Percentiles rank a stretch among this genome's conserved stretches.
Conservation (phyloP, 2,113 vertebrate species). For the Mobula birostris region DNA sequence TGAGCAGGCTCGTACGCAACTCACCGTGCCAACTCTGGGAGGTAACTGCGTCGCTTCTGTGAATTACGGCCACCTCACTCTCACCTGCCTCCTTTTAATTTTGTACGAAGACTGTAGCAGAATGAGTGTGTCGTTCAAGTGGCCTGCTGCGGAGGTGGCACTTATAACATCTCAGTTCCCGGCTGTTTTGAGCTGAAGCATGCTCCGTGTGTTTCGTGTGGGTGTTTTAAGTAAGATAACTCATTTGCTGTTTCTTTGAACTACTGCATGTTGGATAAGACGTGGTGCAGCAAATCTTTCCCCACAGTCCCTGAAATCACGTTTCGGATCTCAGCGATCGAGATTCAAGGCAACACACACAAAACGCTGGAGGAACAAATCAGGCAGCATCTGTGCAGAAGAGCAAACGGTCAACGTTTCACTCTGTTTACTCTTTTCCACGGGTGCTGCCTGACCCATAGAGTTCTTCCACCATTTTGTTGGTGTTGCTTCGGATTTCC, state of each 20-base stretch:
- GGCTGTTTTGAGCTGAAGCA: not conserved
- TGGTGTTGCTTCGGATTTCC: too few relatives aligned
- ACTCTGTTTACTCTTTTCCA: too few relatives aligned
- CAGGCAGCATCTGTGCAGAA: too few relatives aligned
- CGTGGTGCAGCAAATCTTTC: not conserved
- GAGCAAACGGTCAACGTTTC: too few relatives aligned
- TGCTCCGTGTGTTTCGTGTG: not conserved
- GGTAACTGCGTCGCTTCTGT: too few relatives aligned
- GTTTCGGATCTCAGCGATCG: not conserved
- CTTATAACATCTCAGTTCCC: not conserved
- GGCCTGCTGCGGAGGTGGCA: not conserved
- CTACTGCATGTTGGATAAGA: not conserved
- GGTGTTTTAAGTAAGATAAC: not conserved
- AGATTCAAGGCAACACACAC: too few relatives aligned
- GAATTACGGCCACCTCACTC: not conserved
- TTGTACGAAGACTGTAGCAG: not conserved
- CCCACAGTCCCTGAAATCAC: not conserved
- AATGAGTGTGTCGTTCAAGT: not conserved
- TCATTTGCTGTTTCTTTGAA: not conserved
- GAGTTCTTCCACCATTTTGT: too few relatives aligned
- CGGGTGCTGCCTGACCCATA: too few relatives aligned
- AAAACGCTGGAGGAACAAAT: too few relatives aligned
- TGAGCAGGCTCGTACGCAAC: too few relatives aligned
- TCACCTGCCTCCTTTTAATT: not conserved
- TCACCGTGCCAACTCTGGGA: too few relatives aligned